phyloP scores from a whole-genome alignment of 53 echinoderm and acorn worm species.

The Holothuria leucospilota region DNA sequence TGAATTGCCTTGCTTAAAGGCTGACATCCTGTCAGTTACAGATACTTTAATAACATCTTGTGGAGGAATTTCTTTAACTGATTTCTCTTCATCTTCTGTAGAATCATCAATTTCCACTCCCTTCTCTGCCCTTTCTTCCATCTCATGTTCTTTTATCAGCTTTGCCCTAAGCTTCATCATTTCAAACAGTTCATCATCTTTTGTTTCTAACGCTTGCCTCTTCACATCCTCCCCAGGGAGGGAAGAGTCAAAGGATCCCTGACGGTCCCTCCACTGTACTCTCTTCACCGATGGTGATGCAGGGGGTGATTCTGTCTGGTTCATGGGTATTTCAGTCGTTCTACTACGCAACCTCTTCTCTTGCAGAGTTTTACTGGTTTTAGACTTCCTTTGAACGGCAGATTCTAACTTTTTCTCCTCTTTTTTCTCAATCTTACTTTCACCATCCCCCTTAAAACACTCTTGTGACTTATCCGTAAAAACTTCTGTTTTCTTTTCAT shows the following conservation, averaged over 20 bases:
- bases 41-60: conserved; percentile 51
- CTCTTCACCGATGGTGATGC: conserved; percentile 3
- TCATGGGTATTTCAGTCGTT: conserved; percentile 61
- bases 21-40: conserved; percentile 65
- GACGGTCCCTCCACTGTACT: conserved; percentile 19
- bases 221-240: conserved; percentile 65
- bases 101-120: neutral
- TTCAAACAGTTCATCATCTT: conserved; percentile 84
- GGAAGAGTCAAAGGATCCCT: conserved; percentile 42
- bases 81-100: neutral
- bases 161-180: conserved; percentile 87
- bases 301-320: neutral
- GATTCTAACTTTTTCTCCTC: conserved; percentile 27
- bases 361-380: conserved; percentile 46
- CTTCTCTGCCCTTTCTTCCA: conserved; percentile 59
- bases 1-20: conserved; percentile 64
- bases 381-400: conserved; percentile 4
- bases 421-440: conserved; percentile 3
- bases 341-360: conserved; percentile 61
- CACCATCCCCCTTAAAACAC: neutral
- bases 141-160: conserved; percentile 76
- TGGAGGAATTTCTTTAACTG: neutral
- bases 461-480: neutral
- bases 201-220: conserved; percentile 79
- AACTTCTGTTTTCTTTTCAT: neutral